A percentile compares a stretch with the other conserved stretches of the same genome.
phyloP scores from a whole-genome alignment of 2,113 vertebrate species.

The Gymnorhina tibicen region DNA sequence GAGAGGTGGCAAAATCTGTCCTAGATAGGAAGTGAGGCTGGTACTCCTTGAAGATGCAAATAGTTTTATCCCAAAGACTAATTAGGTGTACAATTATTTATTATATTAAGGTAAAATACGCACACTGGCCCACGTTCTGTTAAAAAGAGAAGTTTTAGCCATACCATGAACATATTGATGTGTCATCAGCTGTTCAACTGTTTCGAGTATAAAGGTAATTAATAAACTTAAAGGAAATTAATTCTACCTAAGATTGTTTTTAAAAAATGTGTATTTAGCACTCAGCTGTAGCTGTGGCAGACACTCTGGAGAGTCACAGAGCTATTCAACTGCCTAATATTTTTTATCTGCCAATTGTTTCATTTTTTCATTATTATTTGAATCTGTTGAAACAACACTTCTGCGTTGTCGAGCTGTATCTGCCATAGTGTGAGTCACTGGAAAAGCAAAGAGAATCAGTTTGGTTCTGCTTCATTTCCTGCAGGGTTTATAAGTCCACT shows the following conservation, averaged over 20 bases:
- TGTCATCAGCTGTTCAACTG: not conserved
- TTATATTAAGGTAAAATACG: not conserved
- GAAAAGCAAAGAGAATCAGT: not conserved
- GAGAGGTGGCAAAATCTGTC: not conserved
- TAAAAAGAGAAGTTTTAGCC: not conserved
- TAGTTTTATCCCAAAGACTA: not conserved
- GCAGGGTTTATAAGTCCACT: not conserved
- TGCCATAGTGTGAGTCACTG: not conserved
- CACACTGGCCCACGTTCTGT: not conserved
- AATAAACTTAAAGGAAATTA: not conserved
- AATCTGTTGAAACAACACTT: not conserved
- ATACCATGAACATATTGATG: not conserved
- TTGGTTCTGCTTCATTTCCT: slow-evolving; percentile 1
- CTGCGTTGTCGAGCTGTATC: not conserved
- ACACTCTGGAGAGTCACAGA: not conserved
- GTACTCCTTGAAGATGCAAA: not conserved
- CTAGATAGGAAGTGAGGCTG: not conserved
- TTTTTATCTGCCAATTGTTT: not conserved
- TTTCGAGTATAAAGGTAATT: not conserved
- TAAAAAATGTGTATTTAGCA: not conserved
- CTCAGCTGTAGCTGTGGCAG: not conserved
- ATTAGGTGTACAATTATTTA: not conserved
- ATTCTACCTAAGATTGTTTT: not conserved
- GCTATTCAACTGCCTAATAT: not conserved
- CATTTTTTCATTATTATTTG: not conserved